Conservation (phyloP, 2,113 vertebrate species). For the Anolis carolinensis region DNA sequence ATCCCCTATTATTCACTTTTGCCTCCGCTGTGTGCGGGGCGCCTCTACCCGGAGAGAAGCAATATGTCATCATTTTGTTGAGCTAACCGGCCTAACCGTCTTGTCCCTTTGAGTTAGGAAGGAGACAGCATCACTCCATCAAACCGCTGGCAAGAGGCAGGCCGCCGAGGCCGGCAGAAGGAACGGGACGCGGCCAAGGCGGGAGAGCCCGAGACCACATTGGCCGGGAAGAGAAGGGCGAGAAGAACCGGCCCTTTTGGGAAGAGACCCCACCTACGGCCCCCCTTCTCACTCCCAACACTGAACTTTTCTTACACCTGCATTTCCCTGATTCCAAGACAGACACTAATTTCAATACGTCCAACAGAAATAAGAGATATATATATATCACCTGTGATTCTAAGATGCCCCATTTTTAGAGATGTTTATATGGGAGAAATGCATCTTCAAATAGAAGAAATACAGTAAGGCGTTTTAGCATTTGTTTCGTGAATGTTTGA, state of each 20-base stretch:
- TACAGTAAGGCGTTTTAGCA: conserved; percentile 42
- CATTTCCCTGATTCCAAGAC: no score
- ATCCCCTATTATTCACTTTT: conserved; percentile 55
- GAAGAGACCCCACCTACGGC: not conserved
- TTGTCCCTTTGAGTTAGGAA: conserved; percentile 54
- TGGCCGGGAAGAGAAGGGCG: not conserved
- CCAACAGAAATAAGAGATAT: no score
- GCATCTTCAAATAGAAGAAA: no score
- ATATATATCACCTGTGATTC: no score
- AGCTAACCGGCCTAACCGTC: conserved; percentile 62
- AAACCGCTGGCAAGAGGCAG: conserved; percentile 34
- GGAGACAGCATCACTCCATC: conserved; percentile 38
- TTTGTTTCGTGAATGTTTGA: conserved; percentile 52
- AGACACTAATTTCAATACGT: no score
- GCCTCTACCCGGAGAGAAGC: conserved; percentile 58
- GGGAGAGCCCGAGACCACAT: conserved; percentile 1
- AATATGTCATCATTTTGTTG: conserved; percentile 67
- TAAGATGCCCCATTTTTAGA: no score
- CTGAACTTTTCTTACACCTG: conserved; percentile 14
- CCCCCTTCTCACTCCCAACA: not conserved
- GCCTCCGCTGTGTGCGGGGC: conserved; percentile 49
- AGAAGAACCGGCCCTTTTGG: conserved; percentile 32
- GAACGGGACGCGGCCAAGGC: conserved; percentile 39
- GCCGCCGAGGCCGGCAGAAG: conserved; percentile 43
- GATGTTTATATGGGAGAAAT: no score